Percentiles rank a stretch among this genome's conserved stretches.
These are phyloP conservation scores for Stenolophus ochropezus DNA, from an alignment of 2,888 invertebrate species.

Conservation along the genomic window DNA sequence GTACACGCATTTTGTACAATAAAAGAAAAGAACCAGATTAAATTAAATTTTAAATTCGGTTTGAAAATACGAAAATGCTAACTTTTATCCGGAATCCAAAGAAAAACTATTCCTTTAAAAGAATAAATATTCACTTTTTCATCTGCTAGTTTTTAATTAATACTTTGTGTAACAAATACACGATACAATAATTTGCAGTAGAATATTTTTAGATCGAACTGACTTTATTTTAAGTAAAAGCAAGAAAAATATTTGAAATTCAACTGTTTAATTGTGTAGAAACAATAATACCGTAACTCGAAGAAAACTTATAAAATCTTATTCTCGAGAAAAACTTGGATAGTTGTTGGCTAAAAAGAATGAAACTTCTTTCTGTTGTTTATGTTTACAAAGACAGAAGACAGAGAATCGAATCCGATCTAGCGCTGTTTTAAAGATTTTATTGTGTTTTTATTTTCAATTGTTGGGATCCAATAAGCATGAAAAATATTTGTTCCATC, in stretches of 20 bases:
- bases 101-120: no score
- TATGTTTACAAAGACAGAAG: not conserved
- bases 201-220: no score
- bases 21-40: no score
- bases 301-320: not conserved
- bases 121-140: no score
- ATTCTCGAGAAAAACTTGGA: not conserved
- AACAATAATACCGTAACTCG: not conserved
- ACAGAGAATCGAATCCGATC: not conserved
- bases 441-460: constrained; percentile 16
- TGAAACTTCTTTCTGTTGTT: not conserved
- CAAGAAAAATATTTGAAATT: not conserved
- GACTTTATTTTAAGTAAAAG: not conserved
- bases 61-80: no score
- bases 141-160: no score
- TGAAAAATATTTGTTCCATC: constrained; percentile 20
- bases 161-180: no score
- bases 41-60: no score
- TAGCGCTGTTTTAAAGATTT: constrained; percentile 8
- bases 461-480: constrained; percentile 3
- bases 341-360: not conserved
- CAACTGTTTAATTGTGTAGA: not conserved
- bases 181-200: no score
- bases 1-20: no score
- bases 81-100: no score